Evolutionary conservation across 2,888 invertebrate genomes (phyloP).

Genomic region (Therioaphis trifolii): DNA sequence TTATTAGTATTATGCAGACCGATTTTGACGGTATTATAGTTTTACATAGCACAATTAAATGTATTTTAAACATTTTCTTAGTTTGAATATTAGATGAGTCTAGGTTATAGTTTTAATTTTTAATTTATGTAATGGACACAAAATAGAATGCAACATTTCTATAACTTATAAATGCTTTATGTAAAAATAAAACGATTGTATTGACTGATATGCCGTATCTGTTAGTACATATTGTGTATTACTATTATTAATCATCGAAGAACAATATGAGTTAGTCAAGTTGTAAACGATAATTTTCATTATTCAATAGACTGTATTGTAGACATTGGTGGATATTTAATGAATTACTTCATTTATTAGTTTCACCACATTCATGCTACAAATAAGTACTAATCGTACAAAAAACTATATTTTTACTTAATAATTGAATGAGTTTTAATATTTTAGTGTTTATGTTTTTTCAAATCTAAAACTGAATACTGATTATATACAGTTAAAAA

Average conservation of each 20-base stretch:
- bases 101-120: no score
- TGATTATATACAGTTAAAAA: no score
- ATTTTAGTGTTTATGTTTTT: no score
- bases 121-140: not conserved
- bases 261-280: conserved; percentile 18
- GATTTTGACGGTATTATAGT: no score
- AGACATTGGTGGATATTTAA: not conserved
- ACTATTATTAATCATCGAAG: conserved; percentile 11
- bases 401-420: conserved; percentile 6
- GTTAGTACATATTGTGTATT: not conserved
- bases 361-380: not conserved
- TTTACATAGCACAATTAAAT: no score
- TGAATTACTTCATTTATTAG: conserved; percentile 27
- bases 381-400: conserved; percentile 2
- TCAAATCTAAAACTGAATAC: no score
- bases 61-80: no score
- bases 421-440: not conserved
- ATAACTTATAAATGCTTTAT: not conserved
- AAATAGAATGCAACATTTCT: not conserved
- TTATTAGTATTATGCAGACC: no score
- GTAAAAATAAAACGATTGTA: conserved; percentile 15
- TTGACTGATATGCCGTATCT: not conserved
- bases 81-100: no score
- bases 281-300: conserved; percentile 27
- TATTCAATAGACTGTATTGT: conserved; percentile 36